Percentiles rank a stretch among this genome's conserved stretches.
Conservation (phyloP, 2,113 vertebrate species). For the Meleagris gallopavo region DNA sequence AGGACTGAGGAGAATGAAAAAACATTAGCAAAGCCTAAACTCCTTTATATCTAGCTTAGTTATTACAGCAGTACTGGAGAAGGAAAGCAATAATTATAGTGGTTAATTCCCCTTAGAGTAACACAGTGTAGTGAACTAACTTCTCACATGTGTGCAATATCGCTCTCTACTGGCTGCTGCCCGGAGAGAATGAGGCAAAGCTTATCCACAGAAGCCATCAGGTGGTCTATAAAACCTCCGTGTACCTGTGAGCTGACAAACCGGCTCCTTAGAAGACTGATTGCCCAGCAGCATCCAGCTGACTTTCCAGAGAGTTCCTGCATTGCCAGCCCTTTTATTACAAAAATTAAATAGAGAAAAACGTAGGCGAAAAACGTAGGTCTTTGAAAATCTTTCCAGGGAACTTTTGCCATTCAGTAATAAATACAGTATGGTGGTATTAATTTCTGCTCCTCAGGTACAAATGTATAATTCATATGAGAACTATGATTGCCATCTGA, state of each 20-base stretch:
- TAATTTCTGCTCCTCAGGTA: background rate
- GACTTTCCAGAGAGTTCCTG: background rate
- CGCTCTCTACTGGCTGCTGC: constrained; percentile 51
- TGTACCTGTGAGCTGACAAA: background rate
- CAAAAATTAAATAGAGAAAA: background rate
- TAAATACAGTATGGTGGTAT: background rate
- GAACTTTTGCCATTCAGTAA: background rate
- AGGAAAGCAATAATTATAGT: constrained; percentile 39
- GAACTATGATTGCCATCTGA: background rate
- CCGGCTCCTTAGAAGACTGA: background rate
- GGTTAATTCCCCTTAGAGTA: constrained; percentile 24
- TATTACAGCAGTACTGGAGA: background rate
- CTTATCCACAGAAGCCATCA: background rate
- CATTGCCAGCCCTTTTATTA: background rate
- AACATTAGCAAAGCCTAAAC: constrained; percentile 23
- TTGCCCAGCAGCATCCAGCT: background rate
- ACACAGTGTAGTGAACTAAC: background rate
- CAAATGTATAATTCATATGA: background rate
- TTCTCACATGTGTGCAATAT: constrained; percentile 26
- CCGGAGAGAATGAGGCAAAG: background rate
- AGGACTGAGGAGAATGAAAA: constrained; percentile 26
- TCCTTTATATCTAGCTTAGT: background rate
- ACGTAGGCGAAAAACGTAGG: background rate
- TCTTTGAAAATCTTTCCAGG: background rate
- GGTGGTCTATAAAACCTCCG: background rate